Evolutionary conservation across 53 echinoderm and acorn worm species (phyloP).

Genomic region (Mesocentrotus franciscanus): DNA sequence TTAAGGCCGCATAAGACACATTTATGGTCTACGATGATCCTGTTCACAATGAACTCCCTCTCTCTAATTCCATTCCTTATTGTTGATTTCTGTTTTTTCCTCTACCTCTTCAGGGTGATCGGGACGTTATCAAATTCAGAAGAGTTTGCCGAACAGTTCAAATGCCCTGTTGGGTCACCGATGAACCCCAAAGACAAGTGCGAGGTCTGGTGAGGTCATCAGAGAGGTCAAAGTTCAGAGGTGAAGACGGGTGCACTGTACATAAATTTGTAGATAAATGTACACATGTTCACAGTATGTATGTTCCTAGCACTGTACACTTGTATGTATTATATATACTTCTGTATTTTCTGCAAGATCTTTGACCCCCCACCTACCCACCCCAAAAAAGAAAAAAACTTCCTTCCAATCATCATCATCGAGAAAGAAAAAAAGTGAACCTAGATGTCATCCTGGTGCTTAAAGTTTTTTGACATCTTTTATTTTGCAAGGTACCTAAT

Average conservation of each 20-base stretch:
- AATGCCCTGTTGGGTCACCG: constrained; percentile 81
- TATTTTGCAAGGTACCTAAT: neutral
- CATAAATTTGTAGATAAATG: constrained; percentile 31
- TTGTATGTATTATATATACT: neutral
- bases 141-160: constrained; percentile 92
- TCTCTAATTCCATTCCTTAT: neutral
- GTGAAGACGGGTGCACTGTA: constrained; percentile 44
- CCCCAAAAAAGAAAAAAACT: no score
- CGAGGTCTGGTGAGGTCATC: constrained; percentile 88
- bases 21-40: neutral
- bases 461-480: neutral
- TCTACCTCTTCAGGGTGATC: constrained; percentile 76
- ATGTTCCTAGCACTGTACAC: neutral
- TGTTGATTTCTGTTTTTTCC: neutral
- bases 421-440: neutral
- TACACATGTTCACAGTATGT: constrained; percentile 13
- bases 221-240: constrained; percentile 36
- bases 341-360: neutral
- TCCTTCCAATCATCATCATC: neutral
- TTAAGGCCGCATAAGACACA: neutral
- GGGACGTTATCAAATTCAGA: constrained; percentile 93
- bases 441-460: neutral
- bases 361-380: neutral
- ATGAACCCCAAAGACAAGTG: constrained; percentile 96
- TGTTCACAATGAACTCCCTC: neutral